phyloP scores from a whole-genome alignment of 2,888 invertebrate species.

The Melitaea athalia region DNA sequence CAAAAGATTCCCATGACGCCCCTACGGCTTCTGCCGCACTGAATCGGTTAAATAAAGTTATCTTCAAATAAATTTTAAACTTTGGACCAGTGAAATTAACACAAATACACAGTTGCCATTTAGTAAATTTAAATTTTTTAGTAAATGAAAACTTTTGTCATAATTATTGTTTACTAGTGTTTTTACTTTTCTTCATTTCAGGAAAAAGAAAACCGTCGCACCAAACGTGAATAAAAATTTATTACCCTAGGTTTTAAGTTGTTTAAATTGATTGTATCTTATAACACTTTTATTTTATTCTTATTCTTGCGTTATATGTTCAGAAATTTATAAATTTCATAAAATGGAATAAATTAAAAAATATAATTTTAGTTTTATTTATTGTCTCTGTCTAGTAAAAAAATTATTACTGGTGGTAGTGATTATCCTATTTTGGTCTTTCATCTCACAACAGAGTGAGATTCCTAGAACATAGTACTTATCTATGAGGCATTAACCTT shows the following conservation, averaged over 20 bases:
- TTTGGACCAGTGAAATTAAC: too few species aligned
- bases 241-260: conserved; percentile 14
- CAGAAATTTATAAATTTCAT: conserved; percentile 32
- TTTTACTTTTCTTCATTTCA: conserved; percentile 52
- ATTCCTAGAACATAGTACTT: too few species aligned
- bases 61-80: too few species aligned
- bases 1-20: too few species aligned
- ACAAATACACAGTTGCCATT: too few species aligned
- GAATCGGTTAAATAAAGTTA: too few species aligned
- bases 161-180: conserved; percentile 16
- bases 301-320: conserved; percentile 24
- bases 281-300: conserved; percentile 33
- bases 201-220: conserved; percentile 77
- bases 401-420: not conserved
- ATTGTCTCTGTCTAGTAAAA: not conserved
- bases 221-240: conserved; percentile 74
- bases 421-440: too few species aligned
- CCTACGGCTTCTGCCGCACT: too few species aligned
- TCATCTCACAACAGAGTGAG: too few species aligned
- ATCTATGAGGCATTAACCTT: too few species aligned
- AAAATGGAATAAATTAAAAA: conserved; percentile 30
- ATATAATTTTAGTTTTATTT: conserved; percentile 17
- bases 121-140: not conserved
- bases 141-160: not conserved
- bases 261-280: conserved; percentile 36